These are phyloP conservation scores for Stenurella melanura DNA, from an alignment of 2,888 invertebrate species.

Conservation along the genomic window DNA sequence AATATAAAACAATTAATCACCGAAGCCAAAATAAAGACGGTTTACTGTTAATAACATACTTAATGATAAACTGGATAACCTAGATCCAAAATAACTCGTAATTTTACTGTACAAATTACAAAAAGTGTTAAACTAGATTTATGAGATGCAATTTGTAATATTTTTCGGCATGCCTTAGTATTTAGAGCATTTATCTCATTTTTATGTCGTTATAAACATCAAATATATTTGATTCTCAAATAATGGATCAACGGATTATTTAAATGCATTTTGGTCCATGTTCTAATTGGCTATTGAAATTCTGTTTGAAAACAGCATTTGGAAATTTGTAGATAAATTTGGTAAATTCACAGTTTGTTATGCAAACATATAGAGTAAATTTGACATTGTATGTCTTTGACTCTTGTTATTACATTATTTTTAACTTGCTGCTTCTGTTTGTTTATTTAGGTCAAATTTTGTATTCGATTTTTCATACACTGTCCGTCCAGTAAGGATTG, in stretches of 20 bases:
- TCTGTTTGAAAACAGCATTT: neutral
- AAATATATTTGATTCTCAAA: neutral
- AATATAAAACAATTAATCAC: neutral
- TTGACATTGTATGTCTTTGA: too few species aligned
- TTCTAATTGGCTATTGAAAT: neutral
- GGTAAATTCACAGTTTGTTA: neutral
- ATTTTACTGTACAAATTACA: conserved; percentile 13
- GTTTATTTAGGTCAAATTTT: too few species aligned
- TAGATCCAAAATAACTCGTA: conserved; percentile 32
- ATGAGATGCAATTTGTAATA: conserved; percentile 25
- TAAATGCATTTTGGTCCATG: neutral
- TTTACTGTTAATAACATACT: conserved; percentile 19
- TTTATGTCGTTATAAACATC: conserved; percentile 4
- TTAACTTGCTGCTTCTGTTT: too few species aligned
- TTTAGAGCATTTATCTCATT: conserved; percentile 6
- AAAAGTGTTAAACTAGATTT: conserved; percentile 28
- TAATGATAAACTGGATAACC: conserved; percentile 30
- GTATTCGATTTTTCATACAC: too few species aligned
- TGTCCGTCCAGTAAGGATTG: too few species aligned
- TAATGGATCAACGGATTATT: neutral
- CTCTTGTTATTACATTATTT: too few species aligned
- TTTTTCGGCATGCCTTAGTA: neutral
- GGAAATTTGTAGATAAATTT: neutral
- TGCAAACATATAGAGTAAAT: too few species aligned
- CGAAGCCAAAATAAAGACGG: neutral